Conservation (phyloP, 2,888 invertebrate genomes). For the Callyntrura sp. region DNA sequence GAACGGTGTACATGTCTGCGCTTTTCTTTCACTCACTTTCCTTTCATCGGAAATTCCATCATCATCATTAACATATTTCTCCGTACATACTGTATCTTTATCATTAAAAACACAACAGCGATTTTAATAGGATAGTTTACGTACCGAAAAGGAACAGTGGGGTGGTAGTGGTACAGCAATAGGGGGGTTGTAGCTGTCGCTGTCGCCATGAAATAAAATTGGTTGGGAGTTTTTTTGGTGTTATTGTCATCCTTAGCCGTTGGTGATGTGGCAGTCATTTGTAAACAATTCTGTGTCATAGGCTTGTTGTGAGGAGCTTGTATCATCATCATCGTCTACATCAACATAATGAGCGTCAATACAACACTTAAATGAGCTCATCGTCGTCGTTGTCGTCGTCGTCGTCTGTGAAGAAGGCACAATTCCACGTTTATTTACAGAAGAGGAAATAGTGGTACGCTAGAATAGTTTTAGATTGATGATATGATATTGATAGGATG, state of each 20-base stretch:
- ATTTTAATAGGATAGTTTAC: conserved; percentile 30
- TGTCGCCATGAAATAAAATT: not conserved
- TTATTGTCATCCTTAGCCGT: not conserved
- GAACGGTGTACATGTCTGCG: not conserved
- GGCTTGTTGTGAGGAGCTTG: conserved; percentile 27
- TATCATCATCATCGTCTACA: not conserved
- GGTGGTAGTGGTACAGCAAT: not conserved
- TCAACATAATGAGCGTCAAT: not conserved
- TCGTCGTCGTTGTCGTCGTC: conserved; percentile 34
- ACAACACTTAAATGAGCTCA: conserved; percentile 43
- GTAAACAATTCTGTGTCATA: conserved; percentile 12
- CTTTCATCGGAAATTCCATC: conserved; percentile 46
- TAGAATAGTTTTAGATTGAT: too few species aligned
- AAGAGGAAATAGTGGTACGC: too few species aligned
- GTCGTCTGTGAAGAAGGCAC: not conserved
- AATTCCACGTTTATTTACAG: conserved; percentile 2
- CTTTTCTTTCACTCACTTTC: not conserved
- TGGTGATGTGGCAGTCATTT: not conserved
- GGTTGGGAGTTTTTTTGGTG: not conserved
- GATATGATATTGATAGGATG: too few species aligned
- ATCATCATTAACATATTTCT: conserved; percentile 50
- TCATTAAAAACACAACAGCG: not conserved
- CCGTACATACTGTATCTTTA: conserved; percentile 35
- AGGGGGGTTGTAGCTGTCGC: not conserved
- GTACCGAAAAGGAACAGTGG: not conserved